A percentile compares a stretch with the other conserved stretches of the same genome.
Evolutionary conservation across 2,797 vertebrate genomes (phyloP).

Genomic region (Calcarius lapponicus): DNA sequence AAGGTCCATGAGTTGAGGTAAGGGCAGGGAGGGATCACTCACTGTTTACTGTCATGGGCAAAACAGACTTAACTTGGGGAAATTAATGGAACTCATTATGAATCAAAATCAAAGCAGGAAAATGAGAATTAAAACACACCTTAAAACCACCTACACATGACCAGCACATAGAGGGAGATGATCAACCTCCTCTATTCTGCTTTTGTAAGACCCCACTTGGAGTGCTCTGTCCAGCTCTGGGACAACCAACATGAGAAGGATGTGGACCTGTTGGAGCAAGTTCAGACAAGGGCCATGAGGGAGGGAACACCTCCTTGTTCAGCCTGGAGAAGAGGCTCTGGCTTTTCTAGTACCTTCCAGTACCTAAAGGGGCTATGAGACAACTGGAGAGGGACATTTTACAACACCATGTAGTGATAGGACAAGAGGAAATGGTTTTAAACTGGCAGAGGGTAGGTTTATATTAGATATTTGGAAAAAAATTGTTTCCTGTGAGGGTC

Average conservation of each 20-base stretch:
- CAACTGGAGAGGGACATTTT: background rate
- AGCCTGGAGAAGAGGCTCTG: background rate
- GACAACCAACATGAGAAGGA: background rate
- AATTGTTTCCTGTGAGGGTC: background rate
- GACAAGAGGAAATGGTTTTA: background rate
- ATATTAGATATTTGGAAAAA: background rate
- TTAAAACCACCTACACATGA: background rate
- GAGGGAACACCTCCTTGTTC: background rate
- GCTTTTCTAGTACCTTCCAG: background rate
- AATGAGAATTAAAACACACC: background rate
- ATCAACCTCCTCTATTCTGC: background rate
- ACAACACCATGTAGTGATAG: background rate
- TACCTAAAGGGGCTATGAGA: accelerated
- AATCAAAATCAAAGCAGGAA: background rate
- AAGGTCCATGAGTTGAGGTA: background rate
- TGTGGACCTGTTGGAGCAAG: background rate
- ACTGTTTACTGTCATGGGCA: background rate
- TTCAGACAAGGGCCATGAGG: background rate
- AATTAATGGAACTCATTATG: background rate
- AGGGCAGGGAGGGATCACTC: background rate
- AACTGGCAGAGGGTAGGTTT: background rate
- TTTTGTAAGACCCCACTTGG: background rate
- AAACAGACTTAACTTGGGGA: background rate
- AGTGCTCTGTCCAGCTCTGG: background rate
- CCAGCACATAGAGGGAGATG: accelerated